Evolutionary conservation across 2,113 vertebrate species (phyloP).

Genomic region (Prunella fulvescens): DNA sequence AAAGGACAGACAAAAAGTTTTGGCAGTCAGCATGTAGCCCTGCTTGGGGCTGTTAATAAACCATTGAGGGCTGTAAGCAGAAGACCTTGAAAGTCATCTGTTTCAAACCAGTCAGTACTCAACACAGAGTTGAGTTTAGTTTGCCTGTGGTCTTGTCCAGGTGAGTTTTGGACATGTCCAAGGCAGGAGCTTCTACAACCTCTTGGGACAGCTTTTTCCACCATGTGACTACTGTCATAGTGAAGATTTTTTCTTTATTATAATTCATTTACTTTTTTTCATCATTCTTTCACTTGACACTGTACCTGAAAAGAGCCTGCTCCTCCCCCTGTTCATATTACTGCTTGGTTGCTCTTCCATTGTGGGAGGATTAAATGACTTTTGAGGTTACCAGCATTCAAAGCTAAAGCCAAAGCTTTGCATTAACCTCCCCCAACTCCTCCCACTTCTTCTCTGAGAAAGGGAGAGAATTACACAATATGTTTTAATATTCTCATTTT

Average conservation of each 20-base stretch:
- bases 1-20: too few relatives aligned
- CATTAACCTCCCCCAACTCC: not conserved
- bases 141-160: not conserved
- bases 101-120: not conserved
- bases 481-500: not conserved
- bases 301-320: not conserved
- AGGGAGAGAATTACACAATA: not conserved
- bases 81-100: not conserved
- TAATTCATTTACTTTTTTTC: not conserved
- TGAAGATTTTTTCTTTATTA: not conserved
- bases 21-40: not conserved
- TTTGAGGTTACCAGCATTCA: not conserved
- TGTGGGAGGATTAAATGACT: not conserved
- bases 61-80: not conserved
- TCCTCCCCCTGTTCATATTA: not conserved
- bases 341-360: not conserved
- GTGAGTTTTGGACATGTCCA: not conserved
- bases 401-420: not conserved
- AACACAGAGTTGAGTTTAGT: not conserved
- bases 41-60: not conserved
- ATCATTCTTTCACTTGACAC: not conserved
- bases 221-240: not conserved
- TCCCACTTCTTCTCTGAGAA: not conserved
- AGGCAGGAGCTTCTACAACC: not conserved
- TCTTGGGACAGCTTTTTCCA: not conserved